These are phyloP conservation scores for Drosophila rufa DNA, from an alignment of 1,140 invertebrate genomes.

Conservation along the genomic window DNA sequence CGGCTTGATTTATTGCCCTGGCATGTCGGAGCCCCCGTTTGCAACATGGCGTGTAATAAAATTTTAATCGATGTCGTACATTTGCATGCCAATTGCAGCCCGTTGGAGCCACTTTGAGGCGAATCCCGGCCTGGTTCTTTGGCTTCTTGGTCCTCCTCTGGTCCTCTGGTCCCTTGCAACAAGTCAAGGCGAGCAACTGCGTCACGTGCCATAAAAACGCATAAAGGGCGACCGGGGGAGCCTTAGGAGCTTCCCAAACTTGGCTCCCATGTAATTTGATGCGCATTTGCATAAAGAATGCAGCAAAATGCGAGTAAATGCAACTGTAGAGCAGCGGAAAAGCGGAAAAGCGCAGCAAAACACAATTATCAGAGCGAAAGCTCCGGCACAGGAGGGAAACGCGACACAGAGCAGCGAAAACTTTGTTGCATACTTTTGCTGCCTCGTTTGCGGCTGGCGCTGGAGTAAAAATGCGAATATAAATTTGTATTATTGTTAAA, in stretches of 20 bases:
- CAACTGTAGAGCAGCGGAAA: conserved; percentile 49
- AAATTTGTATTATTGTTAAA: conserved; percentile 75
- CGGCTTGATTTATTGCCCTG: conserved; percentile 77
- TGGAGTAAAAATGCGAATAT: conserved; percentile 57
- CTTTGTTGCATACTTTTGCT: conserved; percentile 44
- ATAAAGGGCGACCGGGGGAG: conserved; percentile 53
- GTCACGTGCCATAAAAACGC: conserved; percentile 75
- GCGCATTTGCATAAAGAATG: conserved; percentile 76
- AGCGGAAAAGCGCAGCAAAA: conserved; percentile 44
- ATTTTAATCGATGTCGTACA: conserved; percentile 84
- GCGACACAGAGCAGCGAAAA: conserved; percentile 21
- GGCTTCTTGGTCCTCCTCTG: not conserved
- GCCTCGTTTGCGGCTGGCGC: conserved; percentile 39
- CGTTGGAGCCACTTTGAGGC: conserved; percentile 52
- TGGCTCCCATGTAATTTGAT: conserved; percentile 66
- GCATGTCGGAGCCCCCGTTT: conserved; percentile 52
- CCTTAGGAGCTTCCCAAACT: conserved; percentile 44
- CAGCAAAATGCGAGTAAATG: conserved; percentile 55
- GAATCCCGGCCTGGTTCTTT: conserved; percentile 24
- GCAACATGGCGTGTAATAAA: conserved; percentile 81
- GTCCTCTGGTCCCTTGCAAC: conserved; percentile 15
- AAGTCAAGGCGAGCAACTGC: conserved; percentile 64
- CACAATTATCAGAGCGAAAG: conserved; percentile 55
- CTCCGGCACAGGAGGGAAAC: conserved; percentile 11
- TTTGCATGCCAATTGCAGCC: conserved; percentile 82